Evolutionary conservation across 2,113 vertebrate genomes (phyloP).

Genomic region (Mixornis gularis): DNA sequence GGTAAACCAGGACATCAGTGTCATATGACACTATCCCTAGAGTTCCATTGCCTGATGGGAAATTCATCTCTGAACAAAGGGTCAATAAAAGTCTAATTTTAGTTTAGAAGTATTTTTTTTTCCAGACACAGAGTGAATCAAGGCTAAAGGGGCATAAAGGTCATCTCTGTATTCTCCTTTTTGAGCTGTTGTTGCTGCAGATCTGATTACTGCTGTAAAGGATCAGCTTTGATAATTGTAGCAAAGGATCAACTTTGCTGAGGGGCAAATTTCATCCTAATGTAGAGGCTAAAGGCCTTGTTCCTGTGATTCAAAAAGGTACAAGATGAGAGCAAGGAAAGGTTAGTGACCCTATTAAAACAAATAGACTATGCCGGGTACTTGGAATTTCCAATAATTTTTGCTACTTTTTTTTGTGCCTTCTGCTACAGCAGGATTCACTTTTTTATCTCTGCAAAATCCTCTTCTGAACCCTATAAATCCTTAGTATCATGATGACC

Average conservation of each 20-base stretch:
- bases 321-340: background rate
- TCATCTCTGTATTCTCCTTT: background rate
- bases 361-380: background rate
- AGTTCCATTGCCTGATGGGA: background rate
- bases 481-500: background rate
- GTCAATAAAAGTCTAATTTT: conserved; percentile 8
- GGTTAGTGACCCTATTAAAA: background rate
- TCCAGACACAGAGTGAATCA: background rate
- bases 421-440: background rate
- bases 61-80: background rate
- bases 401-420: background rate
- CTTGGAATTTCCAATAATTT: conserved; percentile 19
- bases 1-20: background rate
- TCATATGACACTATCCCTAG: background rate
- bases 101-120: background rate
- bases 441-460: background rate
- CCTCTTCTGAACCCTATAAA: background rate
- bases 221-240: background rate
- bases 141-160: background rate
- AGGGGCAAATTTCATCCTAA: background rate
- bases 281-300: background rate
- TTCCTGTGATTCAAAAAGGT: background rate
- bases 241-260: background rate
- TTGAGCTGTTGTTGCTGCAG: background rate
- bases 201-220: background rate